A percentile compares a stretch with the other conserved stretches of the same genome.
Conservation (phyloP, 2,888 invertebrate genomes). For the Eupithecia abbreviata region DNA sequence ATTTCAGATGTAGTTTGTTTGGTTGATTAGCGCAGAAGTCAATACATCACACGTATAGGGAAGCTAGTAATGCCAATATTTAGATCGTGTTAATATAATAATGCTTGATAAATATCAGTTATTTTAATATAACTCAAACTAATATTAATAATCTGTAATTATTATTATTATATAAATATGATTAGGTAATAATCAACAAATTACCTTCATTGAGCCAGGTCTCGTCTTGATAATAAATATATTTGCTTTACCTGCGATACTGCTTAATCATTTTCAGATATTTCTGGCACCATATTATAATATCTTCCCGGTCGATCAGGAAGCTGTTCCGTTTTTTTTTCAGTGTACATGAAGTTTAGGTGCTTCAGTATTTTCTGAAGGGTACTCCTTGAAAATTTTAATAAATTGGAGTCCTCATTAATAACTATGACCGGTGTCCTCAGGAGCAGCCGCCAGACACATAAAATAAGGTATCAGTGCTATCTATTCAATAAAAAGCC, state of each 20-base stretch:
- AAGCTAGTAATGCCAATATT: too few species aligned
- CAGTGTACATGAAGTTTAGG: slow-evolving; percentile 16
- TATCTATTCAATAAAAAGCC: too few species aligned
- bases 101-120: too few species aligned
- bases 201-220: slow-evolving; percentile 28
- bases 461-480: too few species aligned
- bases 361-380: slow-evolving; percentile 8
- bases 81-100: too few species aligned
- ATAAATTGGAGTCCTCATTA: slow-evolving; percentile 12
- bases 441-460: too few species aligned
- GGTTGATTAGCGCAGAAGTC: too few species aligned
- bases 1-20: too few species aligned
- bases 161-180: background rate
- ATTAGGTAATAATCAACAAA: background rate
- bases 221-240: slow-evolving; percentile 17
- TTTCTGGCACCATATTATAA: slow-evolving; percentile 19
- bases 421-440: too few species aligned
- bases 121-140: too few species aligned
- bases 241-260: slow-evolving; percentile 19
- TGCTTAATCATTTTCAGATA: slow-evolving; percentile 17
- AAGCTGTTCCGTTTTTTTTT: slow-evolving; percentile 2
- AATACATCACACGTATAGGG: too few species aligned
- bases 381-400: slow-evolving; percentile 8
- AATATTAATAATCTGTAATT: too few species aligned
- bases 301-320: slow-evolving; percentile 15